Percentiles rank a stretch among this genome's conserved stretches.
Conservation (phyloP, 2,113 vertebrate genomes). For the Sorex fumeus region DNA sequence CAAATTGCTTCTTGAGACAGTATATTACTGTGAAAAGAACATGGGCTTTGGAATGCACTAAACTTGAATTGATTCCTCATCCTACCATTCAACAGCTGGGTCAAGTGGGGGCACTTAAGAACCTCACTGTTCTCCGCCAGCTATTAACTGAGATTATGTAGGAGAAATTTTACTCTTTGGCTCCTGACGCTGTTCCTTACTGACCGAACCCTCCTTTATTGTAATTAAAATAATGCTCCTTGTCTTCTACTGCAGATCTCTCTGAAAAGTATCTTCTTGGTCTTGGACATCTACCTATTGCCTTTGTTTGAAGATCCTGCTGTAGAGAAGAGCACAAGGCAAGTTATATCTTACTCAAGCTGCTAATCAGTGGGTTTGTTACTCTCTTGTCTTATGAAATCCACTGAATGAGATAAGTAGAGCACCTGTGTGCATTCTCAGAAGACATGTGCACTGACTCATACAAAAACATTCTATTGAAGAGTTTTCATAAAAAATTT, state of each 20-base stretch:
- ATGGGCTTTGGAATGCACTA: background rate
- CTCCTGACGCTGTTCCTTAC: background rate
- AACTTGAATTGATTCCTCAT: background rate
- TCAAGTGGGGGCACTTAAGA: background rate
- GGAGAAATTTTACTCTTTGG: background rate
- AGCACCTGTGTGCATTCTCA: background rate
- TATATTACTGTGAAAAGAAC: background rate
- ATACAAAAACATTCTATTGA: conserved; percentile 32
- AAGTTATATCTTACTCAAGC: background rate
- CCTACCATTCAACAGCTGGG: background rate
- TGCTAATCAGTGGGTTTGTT: background rate
- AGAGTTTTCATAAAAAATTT: background rate
- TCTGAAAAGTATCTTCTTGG: conserved; percentile 1
- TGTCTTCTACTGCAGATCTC: background rate
- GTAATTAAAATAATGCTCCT: background rate
- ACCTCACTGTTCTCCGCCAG: background rate
- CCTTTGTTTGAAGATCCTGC: background rate
- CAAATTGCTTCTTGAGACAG: background rate
- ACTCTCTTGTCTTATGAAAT: background rate
- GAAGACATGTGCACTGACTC: conserved; percentile 4
- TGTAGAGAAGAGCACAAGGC: background rate
- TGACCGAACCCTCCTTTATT: background rate
- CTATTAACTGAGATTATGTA: background rate
- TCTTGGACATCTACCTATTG: background rate
- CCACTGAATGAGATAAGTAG: background rate